These are phyloP conservation scores for Euplexia lucipara DNA, from an alignment of 2,888 invertebrate species.

Conservation along the genomic window DNA sequence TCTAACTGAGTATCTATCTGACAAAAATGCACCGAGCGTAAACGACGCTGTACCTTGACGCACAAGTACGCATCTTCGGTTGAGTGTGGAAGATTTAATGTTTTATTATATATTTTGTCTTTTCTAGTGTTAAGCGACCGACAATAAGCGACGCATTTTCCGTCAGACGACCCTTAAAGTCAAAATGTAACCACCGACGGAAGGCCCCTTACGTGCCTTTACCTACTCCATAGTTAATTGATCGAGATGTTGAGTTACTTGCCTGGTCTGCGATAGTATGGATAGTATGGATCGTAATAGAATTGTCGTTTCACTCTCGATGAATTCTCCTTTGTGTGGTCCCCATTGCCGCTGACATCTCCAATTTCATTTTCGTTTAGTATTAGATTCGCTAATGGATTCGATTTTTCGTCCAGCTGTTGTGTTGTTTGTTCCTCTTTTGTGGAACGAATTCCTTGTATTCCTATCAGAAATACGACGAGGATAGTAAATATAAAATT, in stretches of 20 bases:
- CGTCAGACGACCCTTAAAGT: no score
- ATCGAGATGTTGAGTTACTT: conserved; percentile 28
- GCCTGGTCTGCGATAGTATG: conserved; percentile 52
- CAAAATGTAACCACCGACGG: no score
- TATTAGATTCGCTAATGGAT: conserved; percentile 69
- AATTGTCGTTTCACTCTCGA: conserved; percentile 75
- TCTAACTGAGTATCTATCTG: no score
- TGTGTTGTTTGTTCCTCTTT: conserved; percentile 53
- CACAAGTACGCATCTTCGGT: no score
- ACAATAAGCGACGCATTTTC: no score
- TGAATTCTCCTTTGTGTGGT: conserved; percentile 55
- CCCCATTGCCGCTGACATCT: conserved; percentile 57
- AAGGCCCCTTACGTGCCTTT: no score
- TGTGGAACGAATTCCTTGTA: conserved; percentile 56
- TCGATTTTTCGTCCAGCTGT: conserved; percentile 60
- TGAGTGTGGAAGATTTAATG: no score
- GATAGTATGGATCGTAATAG: conserved; percentile 53
- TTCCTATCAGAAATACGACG: conserved; percentile 56
- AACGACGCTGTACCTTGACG: no score
- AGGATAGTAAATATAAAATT: conserved; percentile 51
- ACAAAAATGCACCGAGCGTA: no score
- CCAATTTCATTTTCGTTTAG: conserved; percentile 67
- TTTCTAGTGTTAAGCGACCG: no score
- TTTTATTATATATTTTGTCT: no score
- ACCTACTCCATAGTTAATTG: conserved; percentile 8